Evolutionary conservation across 2,888 invertebrate species (phyloP), one percentile per base, ranked within the genome.

Genomic region (Lucinisca nassula): DNA sequence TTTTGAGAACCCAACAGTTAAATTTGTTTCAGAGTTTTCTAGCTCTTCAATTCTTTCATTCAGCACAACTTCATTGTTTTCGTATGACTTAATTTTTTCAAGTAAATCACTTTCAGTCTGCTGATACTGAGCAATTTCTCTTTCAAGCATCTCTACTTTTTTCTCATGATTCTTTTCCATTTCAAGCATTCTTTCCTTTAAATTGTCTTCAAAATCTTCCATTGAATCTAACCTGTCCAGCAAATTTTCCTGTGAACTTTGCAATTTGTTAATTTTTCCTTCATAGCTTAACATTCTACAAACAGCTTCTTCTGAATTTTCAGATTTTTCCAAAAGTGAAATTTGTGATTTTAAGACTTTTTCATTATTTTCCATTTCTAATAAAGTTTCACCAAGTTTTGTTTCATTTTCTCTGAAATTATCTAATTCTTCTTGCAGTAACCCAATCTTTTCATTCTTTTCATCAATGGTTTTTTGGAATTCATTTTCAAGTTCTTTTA

Each of bases 321-420:
- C 81, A 55, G 84, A 84, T 17, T 85, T 90, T 49, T 93, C 93
- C 83, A 93, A 93, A 37, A 93, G 81, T n/a, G 92, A 87, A 51
- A 95, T 87, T 49, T 92, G 92, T 32, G 92, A 90, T 79, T 90
- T 88, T 35, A 95, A 84, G 49, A 92, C 90, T 75, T 91, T 89
- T 83, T 95, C 95, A 37, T 88, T 88, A 38, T 87, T 86, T 84
- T 95, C 94, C 90, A 94, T 92, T 87, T 95, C 94, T 27, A 82
- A 74, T 21, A 95, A 72, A 32, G 94, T 93, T 87, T 95, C 94
- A 79, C 90, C 93, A 37, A 95, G 89, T 81, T 93, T 93, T 27
- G 92, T 88, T 87, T 95, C 94, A 77, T 91, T 93, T 79, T 93
- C 93, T 55, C 90, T 90, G 35, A 92, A 75, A n/a, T 87, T 89